Evolutionary conservation across 2,888 invertebrate genomes (phyloP).

Genomic region (Epinotia demarniana): DNA sequence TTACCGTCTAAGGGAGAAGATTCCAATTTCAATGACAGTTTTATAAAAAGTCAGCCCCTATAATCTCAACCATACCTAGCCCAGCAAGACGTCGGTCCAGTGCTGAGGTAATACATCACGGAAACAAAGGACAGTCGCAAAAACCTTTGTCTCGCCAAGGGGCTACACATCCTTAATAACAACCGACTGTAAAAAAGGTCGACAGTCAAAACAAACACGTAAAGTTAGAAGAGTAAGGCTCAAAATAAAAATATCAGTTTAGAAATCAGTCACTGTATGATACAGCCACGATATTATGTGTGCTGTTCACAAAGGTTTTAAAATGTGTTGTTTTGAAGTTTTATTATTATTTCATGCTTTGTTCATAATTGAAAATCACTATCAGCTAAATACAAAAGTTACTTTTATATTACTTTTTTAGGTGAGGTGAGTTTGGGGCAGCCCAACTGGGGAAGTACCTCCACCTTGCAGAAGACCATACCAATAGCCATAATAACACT

Average conservation of each 20-base stretch:
- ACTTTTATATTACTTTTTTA: too few relatives aligned
- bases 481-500: too few relatives aligned
- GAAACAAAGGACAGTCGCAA: slow-evolving; percentile 34
- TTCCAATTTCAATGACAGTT: too few relatives aligned
- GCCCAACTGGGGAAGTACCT: too few relatives aligned
- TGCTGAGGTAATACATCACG: slow-evolving; percentile 37
- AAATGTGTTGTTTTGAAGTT: slow-evolving; percentile 29
- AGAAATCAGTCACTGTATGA: neutral
- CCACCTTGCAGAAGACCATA: too few relatives aligned
- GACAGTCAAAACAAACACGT: neutral
- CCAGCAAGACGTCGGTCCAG: slow-evolving; percentile 26
- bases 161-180: slow-evolving; percentile 12
- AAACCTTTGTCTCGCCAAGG: slow-evolving; percentile 26
- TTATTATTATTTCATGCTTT: neutral
- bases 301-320: slow-evolving; percentile 24
- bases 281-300: neutral
- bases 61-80: too few relatives aligned
- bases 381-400: neutral
- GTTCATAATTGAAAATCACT: neutral
- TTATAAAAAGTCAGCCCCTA: too few relatives aligned
- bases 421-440: too few relatives aligned
- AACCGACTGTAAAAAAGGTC: neutral
- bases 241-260: neutral
- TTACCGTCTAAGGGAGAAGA: too few relatives aligned
- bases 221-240: neutral